Base-by-base conservation (phyloP, 2,113 vertebrate species). In the Ptychochromis oligacanthus region DNA sequence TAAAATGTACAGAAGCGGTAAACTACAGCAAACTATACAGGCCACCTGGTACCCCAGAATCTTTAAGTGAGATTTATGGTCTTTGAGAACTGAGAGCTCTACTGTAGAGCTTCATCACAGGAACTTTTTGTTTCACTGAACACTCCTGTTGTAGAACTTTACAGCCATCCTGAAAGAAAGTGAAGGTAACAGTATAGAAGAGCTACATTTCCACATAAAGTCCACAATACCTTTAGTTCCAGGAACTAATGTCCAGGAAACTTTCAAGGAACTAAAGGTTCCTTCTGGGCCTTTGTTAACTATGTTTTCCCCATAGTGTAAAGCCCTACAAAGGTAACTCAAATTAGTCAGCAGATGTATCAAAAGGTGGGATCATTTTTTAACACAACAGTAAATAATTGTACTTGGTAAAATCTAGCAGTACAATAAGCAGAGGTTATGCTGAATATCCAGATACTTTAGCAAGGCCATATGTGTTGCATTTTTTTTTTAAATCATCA, bases 71-170 rank as follows among this genome's bases (percentile, higher is more conserved):
- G 54, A 58, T 76, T 76, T 76, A 43, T 54, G 22, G 57, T 60
- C 56, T 31, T 15, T 58, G 22, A 58, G 40, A 77, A 59, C 75
- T 24, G 75, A 77, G 75, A 24, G n/a, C n/a, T n/a, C n/a, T 3
- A 8, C 26, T 77, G 38, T 77, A 22, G 40, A 31, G 75, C 75
- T 77, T 77, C 57, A 77, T 60, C 54, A 76, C 57, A 77, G 57
- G 38, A 61, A 38, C 40, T 9, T 77, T 77, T 70, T 43, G 49
- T 70, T 72, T 72, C 18, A 24, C 20, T 52, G 43, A 13, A 49
- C 4, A 14, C 13, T 18, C 46, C 46, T 18, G 15, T 2, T 17
- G 46, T 13, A 43, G 13, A 10, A 70, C 24, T 72, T 54, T 72
- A 34, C 18, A 14, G 67, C 64, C 22, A 28, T 34, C 46, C 24